phyloP scores from a whole-genome alignment of 2,113 vertebrate genomes.

The Hipposideros armiger region DNA sequence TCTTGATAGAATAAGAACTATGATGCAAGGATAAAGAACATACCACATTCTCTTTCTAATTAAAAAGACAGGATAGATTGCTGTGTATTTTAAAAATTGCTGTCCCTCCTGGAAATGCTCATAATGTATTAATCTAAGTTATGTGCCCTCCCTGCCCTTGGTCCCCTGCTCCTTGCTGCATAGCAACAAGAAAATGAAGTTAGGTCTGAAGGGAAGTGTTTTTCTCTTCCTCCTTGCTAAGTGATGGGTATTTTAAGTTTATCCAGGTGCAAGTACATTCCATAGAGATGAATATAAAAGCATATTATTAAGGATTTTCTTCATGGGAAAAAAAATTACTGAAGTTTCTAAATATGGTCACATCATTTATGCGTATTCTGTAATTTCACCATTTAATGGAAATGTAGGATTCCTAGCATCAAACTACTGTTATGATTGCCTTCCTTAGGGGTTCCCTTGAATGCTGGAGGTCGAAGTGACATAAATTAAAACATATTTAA shows the following conservation, averaged over 20 bases:
- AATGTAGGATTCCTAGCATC: background rate
- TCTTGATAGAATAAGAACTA: background rate
- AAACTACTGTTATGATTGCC: background rate
- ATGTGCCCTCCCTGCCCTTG: background rate
- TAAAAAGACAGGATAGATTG: background rate
- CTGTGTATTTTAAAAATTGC: background rate
- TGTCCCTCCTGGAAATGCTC: background rate
- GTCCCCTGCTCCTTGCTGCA: background rate
- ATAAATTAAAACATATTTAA: background rate
- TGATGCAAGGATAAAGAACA: background rate
- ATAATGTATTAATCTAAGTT: background rate
- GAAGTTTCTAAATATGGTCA: conserved; percentile 15
- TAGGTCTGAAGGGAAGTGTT: background rate
- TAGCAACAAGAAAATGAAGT: conserved; percentile 18
- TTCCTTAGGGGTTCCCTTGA: background rate
- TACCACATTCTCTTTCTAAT: background rate
- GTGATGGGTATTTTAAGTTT: conserved; percentile 14
- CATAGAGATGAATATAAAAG: background rate
- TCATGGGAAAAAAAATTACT: background rate
- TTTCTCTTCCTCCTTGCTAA: background rate
- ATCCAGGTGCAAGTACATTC: background rate
- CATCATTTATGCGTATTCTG: background rate
- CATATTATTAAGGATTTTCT: conserved; percentile 56
- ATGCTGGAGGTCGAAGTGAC: background rate
- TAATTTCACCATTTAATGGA: background rate